Base-by-base conservation (phyloP, 2,888 invertebrate species). In the Euspilapteryx auroguttella region DNA sequence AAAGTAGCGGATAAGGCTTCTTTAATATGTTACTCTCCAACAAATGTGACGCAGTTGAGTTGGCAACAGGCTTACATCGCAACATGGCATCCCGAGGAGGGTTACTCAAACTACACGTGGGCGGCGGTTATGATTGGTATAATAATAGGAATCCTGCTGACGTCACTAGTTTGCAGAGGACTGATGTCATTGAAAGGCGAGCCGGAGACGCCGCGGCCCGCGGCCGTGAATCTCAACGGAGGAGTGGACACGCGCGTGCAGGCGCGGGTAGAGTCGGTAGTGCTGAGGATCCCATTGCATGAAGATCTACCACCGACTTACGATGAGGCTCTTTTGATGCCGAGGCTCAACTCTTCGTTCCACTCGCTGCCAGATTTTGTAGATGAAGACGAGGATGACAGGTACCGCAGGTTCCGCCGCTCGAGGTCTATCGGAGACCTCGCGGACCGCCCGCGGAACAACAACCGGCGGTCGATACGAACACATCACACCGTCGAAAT, bases 251-350 rank as follows among this genome's bases (percentile, higher is more conserved):
- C 41, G 9, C 36, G 37, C 14, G 33, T 46, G 3, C 54, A 51
- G 30, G 38, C 56, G 5, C 47, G 59, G 27, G 45, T 40, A 4
- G 69, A 73, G 12, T 43, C 61, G 12, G 56, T 64, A 2, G 47
- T 63, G 9, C 37, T 64, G 40, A 44, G 75, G 28, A 48, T 69
- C 21, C 68, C 69, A 8, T 32, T 69, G 20, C 47, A 39, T 1
- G 49, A 68, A 25, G 75, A 75, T 36, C 44, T 58, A 2, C 83
- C 89, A 21, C 89, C 89, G 1, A 84, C 79, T 8, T 89, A 89
- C 43, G 86, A 85, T 32, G 89, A 88, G 49, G 89, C 89, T 0
- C 57, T 89, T 14, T 62, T 83, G 20, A 83, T 89, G 82, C 86
- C 87, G 6, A 79, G 83, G 32, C 46, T 86, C 27, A 82, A 81